Percentiles rank a stretch among this genome's conserved stretches.
These are phyloP conservation scores for Drosophila prostipennis DNA, from an alignment of 2,888 invertebrate genomes.

Conservation along the genomic window DNA sequence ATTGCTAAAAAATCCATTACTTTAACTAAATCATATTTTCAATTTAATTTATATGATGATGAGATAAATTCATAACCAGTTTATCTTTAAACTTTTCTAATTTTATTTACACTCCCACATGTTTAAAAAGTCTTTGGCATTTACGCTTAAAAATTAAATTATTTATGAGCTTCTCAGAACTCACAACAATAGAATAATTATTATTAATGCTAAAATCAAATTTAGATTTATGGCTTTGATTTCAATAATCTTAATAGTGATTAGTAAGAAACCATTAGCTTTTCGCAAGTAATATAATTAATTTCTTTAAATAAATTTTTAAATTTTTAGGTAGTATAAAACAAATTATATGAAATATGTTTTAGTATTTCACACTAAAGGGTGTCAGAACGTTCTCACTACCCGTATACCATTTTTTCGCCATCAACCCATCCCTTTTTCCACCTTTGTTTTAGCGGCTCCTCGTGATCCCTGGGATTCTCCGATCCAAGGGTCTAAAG, in stretches of 20 bases:
- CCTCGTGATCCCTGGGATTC: slow-evolving; percentile 15
- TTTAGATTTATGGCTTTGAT: slow-evolving; percentile 11
- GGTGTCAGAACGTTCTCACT: background rate
- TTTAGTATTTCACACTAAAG: background rate
- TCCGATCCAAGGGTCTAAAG: slow-evolving; percentile 45
- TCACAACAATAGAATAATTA: slow-evolving; percentile 2
- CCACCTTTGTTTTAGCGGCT: slow-evolving; percentile 23
- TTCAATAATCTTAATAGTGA: background rate
- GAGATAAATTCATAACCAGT: slow-evolving; percentile 6
- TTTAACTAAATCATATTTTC: background rate
- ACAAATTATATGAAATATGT: background rate
- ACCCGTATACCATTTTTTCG: background rate
- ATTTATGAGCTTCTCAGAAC: slow-evolving; percentile 12
- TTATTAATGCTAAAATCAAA: background rate
- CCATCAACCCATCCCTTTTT: background rate
- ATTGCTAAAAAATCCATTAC: background rate
- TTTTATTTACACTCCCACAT: slow-evolving; percentile 1
- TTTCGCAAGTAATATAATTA: background rate
- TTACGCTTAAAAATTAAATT: slow-evolving; percentile 13
- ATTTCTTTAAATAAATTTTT: background rate
- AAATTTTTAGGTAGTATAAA: background rate
- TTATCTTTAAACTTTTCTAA: background rate
- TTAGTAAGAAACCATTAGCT: background rate
- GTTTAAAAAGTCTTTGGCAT: slow-evolving; percentile 1
- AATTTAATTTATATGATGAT: background rate